phyloP scores from a whole-genome alignment of 2,888 invertebrate genomes.

The Scrobipalpa costella region DNA sequence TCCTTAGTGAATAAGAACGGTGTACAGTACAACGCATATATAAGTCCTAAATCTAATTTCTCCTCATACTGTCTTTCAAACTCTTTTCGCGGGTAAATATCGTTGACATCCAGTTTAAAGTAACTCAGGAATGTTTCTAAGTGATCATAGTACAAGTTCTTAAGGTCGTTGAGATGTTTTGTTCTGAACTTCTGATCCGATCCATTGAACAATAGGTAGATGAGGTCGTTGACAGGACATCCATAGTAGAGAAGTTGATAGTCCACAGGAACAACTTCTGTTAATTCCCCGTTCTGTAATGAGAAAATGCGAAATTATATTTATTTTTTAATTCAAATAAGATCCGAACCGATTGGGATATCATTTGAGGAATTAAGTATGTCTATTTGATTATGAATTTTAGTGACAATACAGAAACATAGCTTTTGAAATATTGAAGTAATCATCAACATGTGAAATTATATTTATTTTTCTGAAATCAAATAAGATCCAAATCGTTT shows the following conservation, averaged over 20 bases:
- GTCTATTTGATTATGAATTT: too few species aligned
- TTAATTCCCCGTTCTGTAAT: constrained; percentile 34
- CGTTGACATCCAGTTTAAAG: constrained; percentile 45
- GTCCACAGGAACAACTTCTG: constrained; percentile 27
- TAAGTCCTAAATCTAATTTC: constrained; percentile 45
- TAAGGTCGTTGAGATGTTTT: constrained; percentile 40
- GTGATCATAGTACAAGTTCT: constrained; percentile 42
- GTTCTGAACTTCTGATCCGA: constrained; percentile 41
- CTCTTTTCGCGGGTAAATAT: constrained; percentile 41
- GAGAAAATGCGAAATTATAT: too few species aligned
- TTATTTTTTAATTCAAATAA: too few species aligned
- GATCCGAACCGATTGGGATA: too few species aligned
- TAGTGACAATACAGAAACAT: too few species aligned
- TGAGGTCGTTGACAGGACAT: constrained; percentile 38
- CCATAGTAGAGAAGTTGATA: constrained; percentile 31
- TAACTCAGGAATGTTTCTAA: constrained; percentile 40
- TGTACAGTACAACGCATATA: constrained; percentile 36
- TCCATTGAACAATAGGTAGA: constrained; percentile 43
- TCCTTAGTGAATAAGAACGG: constrained; percentile 45
- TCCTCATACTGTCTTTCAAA: constrained; percentile 48
- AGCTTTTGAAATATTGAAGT: too few species aligned
- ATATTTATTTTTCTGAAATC: too few species aligned
- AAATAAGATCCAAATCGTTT: too few species aligned
- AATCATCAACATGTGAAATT: too few species aligned
- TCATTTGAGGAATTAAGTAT: too few species aligned